Evolutionary conservation across 2,113 vertebrate species (phyloP), one percentile per base, ranked within the genome.

Genomic region (Cyanoramphus novaezelandiae): DNA sequence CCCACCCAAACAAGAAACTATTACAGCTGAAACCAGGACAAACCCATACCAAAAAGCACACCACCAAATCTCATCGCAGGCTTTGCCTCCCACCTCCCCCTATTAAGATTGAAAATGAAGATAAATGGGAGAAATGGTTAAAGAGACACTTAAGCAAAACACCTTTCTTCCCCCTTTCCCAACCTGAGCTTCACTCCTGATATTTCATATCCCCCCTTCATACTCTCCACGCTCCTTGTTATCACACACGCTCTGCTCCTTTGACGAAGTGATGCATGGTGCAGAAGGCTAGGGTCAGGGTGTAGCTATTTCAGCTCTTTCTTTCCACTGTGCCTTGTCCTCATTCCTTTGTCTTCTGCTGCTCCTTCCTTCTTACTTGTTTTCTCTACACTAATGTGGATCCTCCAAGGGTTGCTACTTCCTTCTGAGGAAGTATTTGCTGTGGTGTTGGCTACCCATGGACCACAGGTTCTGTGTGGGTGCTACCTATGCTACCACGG

Each of bases 21-120:
- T 23, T 59, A 59, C 33, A 59, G 33, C 57, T 59, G 20, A 59
- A 59, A n/a, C 33, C 20, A 59, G 57, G 57, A 15, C 15, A 60
- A 60, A 37, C 14, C n/a, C n/a, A 37, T 60, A 60, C 14, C 3
- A 4, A n/a, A 57, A n/a, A n/a, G 20, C n/a, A 59, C 13, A 59
- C 13, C 33, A 59, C 55, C 33, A 59, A 59, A 59, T n/a, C 20
- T 23, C 55, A n/a, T 23, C n/a, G 9, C 21, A 7, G 9, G n/a
- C 57, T 60, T 60, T 24, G 4, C 25, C 5, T 25, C 10, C 2
- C 4, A 31, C 3, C 9, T 46, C 10, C 3, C 1, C 2, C 1
- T 1, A 23, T 3, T 63, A 10, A 52, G 13, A 5, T 4, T 64
- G 31, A 90, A 80, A 85, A 55, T 13, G 2, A 21, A 49, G 21